Evolutionary conservation across 2,888 invertebrate genomes (phyloP), one percentile per base, ranked within the genome.

Genomic region (Tetragonula carbonaria): DNA sequence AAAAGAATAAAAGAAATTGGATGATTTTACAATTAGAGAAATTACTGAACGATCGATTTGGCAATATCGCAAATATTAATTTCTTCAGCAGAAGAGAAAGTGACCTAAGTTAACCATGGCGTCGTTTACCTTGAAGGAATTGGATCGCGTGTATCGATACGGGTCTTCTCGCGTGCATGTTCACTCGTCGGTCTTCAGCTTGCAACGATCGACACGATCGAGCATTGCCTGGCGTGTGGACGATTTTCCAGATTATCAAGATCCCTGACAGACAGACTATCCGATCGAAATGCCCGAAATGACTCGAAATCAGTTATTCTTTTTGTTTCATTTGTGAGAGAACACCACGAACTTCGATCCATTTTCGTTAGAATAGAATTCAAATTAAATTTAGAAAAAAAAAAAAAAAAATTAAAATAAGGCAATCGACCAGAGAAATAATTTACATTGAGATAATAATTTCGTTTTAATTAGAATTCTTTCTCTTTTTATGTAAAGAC

Each of bases 141-240:
- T 87, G 83, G 88, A 88, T 87, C 82, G 84, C 82, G 84, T 83
- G 84, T 78, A 77, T 74, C 78, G 87, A 72, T 73, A 74, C 59
- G 71, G 72, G 83, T 75, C 75, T 80, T 84, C 76, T 75, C 84
- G 75, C 76, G 66, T 84, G 76, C 76, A 18, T 63, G 68, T 77
- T 82, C 83, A 74, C 66, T 82, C 53, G 81, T 78, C 75, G 74
- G 75, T 84, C 74, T 74, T 80, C 79, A 11, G 74, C 70, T 16
- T 59, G 6, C 18, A 53, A 18, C 53, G n/a, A 86, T 79, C 73
- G 59, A 63, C 75, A 11, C 57, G 74, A 79, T 77, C 74, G 67
- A 66, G 66, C 74, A 50, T 16, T 55, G 55, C 3, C 63, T 78
- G 45, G 45, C 59, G 80, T 65, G 80, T 73, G 51, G 57, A 81